Evolutionary conservation across 2,797 vertebrate genomes (phyloP).

Genomic region (Oreochromis mossambicus): DNA sequence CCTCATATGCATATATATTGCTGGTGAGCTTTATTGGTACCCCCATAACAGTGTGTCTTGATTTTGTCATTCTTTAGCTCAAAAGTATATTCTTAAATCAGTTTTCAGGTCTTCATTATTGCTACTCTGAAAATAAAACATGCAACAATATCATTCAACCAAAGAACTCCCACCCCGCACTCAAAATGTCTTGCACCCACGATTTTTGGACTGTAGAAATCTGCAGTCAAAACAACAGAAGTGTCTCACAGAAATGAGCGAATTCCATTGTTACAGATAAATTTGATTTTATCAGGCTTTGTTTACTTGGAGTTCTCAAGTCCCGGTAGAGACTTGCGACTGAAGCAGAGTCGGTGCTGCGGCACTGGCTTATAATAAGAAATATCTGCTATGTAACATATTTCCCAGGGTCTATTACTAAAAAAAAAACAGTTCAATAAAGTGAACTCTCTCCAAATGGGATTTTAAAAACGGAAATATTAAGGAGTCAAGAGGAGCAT

Average conservation of each 20-base stretch:
- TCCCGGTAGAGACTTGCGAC: not conserved
- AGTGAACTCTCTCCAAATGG: not conserved
- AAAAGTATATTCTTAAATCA: constrained; percentile 13
- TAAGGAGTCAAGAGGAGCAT: not conserved
- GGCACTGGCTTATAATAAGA: not conserved
- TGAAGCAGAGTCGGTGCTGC: not conserved
- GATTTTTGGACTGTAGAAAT: not conserved
- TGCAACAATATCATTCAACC: not conserved
- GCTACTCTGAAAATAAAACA: not conserved
- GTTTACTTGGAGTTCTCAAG: not conserved
- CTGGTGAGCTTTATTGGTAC: constrained; percentile 15
- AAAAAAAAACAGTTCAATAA: constrained; percentile 1
- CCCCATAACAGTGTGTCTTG: constrained; percentile 2
- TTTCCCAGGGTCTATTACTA: constrained; percentile 8
- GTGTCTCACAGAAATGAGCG: not conserved
- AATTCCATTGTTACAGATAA: not conserved
- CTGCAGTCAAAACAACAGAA: not conserved
- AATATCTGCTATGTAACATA: constrained; percentile 11
- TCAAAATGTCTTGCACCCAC: not conserved
- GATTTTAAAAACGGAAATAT: constrained; percentile 1
- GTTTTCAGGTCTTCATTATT: constrained; percentile 7
- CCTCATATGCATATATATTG: constrained; percentile 61
- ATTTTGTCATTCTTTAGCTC: constrained; percentile 11
- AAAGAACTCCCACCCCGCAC: not conserved
- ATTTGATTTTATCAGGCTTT: constrained; percentile 11